Conservation (phyloP, 1,140 invertebrate genomes). For the Atta texana region DNA sequence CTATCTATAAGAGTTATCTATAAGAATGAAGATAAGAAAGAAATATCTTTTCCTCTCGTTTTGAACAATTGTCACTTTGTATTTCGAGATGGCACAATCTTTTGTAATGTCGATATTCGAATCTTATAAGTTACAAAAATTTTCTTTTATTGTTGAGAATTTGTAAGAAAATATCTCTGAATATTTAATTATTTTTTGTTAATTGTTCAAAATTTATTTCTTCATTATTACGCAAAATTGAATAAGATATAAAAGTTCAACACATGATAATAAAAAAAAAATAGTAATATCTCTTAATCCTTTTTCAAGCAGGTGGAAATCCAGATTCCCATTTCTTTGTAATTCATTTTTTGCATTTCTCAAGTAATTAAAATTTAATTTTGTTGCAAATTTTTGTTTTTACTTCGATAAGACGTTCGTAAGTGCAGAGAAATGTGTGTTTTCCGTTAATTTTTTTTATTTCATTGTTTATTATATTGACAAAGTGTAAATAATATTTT, state of each 20-base stretch:
- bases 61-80: constrained; percentile 10
- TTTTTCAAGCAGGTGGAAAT: too few species aligned
- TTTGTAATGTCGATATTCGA: neutral
- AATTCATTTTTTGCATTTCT: too few species aligned
- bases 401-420: too few species aligned
- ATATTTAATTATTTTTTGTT: neutral
- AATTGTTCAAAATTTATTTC: neutral
- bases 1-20: constrained; percentile 15
- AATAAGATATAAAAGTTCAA: neutral
- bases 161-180: neutral
- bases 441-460: too few species aligned
- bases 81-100: neutral
- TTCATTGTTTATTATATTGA: too few species aligned
- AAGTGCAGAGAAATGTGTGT: too few species aligned
- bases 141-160: constrained; percentile 4
- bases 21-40: constrained; percentile 23
- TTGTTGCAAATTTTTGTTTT: too few species aligned
- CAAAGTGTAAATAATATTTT: too few species aligned
- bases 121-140: neutral
- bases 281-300: neutral
- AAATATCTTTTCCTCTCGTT: neutral
- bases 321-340: too few species aligned
- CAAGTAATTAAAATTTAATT: too few species aligned
- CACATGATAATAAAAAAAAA: neutral
- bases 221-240: neutral